These are phyloP conservation scores for Colinus virginianus DNA, from an alignment of 2,113 vertebrate genomes.

Conservation along the genomic window DNA sequence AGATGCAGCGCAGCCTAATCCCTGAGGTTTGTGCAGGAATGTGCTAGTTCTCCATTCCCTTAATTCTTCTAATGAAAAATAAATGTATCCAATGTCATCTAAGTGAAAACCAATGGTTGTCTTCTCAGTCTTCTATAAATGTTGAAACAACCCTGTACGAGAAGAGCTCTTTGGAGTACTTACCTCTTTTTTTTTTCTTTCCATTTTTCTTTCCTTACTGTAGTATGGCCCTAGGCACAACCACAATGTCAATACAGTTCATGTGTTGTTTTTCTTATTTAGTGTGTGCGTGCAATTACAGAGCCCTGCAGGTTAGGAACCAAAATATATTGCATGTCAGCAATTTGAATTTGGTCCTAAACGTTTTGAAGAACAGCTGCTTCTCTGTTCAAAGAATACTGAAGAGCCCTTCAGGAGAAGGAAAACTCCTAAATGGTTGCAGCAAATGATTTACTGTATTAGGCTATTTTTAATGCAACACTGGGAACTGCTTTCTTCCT, in stretches of 20 bases:
- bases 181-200: background rate
- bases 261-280: conserved; percentile 39
- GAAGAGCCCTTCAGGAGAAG: conserved; percentile 33
- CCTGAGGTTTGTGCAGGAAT: conserved; percentile 76
- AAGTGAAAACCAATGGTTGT: conserved; percentile 34
- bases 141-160: background rate
- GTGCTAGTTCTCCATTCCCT: conserved; percentile 68
- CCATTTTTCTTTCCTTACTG: conserved; percentile 7
- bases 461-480: conserved; percentile 1
- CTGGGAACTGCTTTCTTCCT: conserved; percentile 3
- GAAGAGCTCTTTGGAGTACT: conserved; percentile 6
- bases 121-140: conserved; percentile 26
- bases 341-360: conserved; percentile 1
- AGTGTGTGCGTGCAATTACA: conserved; percentile 1
- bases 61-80: conserved; percentile 69
- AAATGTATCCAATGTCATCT: conserved; percentile 54
- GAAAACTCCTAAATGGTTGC: background rate
- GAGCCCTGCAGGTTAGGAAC: conserved; percentile 42
- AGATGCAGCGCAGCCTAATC: conserved; percentile 74
- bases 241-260: conserved; percentile 43
- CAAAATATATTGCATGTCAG: conserved; percentile 43
- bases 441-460: background rate
- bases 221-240: conserved; percentile 44
- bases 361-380: background rate
- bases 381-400: background rate